These are phyloP conservation scores for Epinephelus awoara DNA, from an alignment of 2,797 vertebrate species.

Conservation along the genomic window DNA sequence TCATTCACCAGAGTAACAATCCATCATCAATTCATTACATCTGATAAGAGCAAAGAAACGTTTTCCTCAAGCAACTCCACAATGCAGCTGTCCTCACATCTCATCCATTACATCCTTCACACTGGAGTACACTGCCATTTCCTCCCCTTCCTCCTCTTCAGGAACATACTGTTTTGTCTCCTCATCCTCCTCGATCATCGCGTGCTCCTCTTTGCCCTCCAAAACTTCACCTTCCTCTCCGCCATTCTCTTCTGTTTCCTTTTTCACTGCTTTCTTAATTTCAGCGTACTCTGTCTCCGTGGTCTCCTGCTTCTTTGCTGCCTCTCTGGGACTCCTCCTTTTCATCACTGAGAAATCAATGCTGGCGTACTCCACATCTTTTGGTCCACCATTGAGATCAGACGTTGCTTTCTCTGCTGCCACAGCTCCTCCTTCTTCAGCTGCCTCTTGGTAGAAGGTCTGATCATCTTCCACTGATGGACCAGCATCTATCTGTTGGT, in stretches of 20 bases:
- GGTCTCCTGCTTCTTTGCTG: background rate
- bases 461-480: constrained; percentile 10
- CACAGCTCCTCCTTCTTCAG: background rate
- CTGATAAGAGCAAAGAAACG: background rate
- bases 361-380: constrained; percentile 53
- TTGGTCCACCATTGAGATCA: background rate
- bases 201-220: constrained; percentile 19
- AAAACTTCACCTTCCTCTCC: background rate
- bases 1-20: background rate
- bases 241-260: background rate
- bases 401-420: background rate
- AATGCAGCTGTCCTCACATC: constrained; percentile 6
- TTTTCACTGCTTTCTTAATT: constrained; percentile 29
- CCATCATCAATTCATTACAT: background rate
- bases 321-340: background rate
- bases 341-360: constrained; percentile 51
- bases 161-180: background rate
- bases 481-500: constrained; percentile 31
- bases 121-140: constrained; percentile 37
- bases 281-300: constrained; percentile 50
- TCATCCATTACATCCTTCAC: constrained; percentile 34
- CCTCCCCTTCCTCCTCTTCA: constrained; percentile 28
- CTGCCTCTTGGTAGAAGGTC: background rate
- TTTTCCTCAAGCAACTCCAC: background rate
- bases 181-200: background rate